Percentiles rank a stretch among this genome's conserved stretches.
These are phyloP conservation scores for Leptinotarsa texana DNA, from an alignment of 1,140 invertebrate genomes.

Conservation along the genomic window DNA sequence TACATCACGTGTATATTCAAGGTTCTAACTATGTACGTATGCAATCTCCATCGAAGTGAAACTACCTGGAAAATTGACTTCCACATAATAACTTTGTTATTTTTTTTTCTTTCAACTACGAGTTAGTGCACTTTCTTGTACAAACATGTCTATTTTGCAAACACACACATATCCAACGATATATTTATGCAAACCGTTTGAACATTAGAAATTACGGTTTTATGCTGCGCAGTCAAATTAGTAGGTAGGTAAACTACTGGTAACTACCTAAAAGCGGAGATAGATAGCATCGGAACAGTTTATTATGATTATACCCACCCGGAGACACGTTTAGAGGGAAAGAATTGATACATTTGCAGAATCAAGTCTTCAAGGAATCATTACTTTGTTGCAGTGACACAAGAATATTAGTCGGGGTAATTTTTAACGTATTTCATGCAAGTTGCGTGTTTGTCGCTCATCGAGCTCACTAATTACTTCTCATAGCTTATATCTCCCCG, in stretches of 20 bases:
- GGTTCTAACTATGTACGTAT: too few species aligned
- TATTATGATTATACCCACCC: neutral
- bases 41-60: neutral
- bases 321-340: neutral
- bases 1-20: too few species aligned
- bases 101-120: neutral
- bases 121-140: neutral
- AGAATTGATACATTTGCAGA: neutral
- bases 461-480: too few species aligned
- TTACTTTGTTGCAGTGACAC: neutral
- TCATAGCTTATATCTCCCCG: too few species aligned
- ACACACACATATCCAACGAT: neutral
- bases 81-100: neutral
- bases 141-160: neutral
- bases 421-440: too few species aligned
- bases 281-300: neutral
- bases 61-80: neutral
- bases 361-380: neutral
- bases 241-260: slow-evolving; percentile 7
- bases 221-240: neutral
- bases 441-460: too few species aligned
- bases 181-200: slow-evolving; percentile 3
- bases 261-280: slow-evolving; percentile 2
- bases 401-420: neutral
- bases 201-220: slow-evolving; percentile 3